Conservation (phyloP, 2,888 invertebrate genomes). For the Idaea straminata region DNA sequence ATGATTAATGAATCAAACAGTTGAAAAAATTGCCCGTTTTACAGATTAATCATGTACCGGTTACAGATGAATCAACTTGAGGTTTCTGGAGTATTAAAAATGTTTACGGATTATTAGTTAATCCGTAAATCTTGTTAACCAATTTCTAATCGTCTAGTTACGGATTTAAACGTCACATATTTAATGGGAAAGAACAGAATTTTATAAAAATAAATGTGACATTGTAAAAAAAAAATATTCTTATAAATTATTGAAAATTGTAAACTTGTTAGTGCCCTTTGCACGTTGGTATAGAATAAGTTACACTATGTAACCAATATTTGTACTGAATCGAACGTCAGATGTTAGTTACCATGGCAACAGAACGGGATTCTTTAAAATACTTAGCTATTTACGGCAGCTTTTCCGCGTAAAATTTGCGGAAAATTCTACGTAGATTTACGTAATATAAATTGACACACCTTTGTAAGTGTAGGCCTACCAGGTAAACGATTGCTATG, state of each 20-base stretch:
- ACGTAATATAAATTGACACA: too few species aligned
- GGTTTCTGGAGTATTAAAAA: not conserved
- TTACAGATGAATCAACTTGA: not conserved
- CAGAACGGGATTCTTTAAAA: not conserved
- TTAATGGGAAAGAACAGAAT: not conserved
- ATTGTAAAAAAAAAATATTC: not conserved
- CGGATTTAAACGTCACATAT: not conserved
- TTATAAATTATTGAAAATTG: not conserved
- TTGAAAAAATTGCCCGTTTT: not conserved
- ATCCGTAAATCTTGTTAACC: not conserved
- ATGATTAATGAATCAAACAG: not conserved
- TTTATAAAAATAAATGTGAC: not conserved
- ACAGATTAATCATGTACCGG: not conserved
- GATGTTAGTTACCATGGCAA: not conserved
- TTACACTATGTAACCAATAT: not conserved
- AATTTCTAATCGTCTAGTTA: not conserved
- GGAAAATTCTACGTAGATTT: not conserved
- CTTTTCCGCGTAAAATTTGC: not conserved
- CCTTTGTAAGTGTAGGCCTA: too few species aligned
- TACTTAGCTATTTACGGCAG: not conserved
- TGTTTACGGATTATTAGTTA: not conserved
- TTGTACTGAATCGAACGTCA: not conserved
- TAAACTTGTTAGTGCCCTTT: not conserved
- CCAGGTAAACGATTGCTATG: too few species aligned
- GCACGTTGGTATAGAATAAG: not conserved